Conservation (phyloP, 2,888 invertebrate species). For the Pollenia amentaria region DNA sequence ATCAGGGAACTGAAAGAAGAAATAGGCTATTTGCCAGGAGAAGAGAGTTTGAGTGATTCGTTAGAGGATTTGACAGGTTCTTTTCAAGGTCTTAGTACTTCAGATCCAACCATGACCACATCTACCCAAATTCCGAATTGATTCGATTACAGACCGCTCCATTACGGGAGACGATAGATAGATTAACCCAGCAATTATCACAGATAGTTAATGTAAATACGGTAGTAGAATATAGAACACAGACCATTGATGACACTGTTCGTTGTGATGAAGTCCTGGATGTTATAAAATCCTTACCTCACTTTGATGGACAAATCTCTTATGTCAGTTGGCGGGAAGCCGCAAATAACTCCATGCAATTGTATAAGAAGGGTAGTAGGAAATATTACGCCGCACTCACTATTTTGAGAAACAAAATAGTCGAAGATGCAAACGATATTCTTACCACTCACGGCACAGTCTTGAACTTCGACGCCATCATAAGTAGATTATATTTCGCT, state of each 20-base stretch:
- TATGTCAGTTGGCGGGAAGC: conserved; percentile 67
- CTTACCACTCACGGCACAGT: conserved; percentile 64
- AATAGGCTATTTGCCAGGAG: too few relatives aligned
- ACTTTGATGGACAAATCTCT: conserved; percentile 30
- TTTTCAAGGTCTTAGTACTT: conserved; percentile 11
- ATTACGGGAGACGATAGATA: background rate
- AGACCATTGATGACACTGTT: background rate
- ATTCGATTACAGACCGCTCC: conserved; percentile 22
- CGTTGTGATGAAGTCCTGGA: background rate
- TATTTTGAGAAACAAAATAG: conserved; percentile 63
- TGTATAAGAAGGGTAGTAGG: conserved; percentile 57
- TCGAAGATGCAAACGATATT: conserved; percentile 33
- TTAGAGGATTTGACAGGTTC: background rate
- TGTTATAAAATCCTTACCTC: conserved; percentile 38
- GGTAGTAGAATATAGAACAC: background rate
- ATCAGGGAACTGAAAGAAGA: too few relatives aligned
- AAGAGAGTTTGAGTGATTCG: too few relatives aligned
- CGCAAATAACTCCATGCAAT: conserved; percentile 59
- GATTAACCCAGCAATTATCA: background rate
- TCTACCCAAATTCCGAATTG: conserved; percentile 20
- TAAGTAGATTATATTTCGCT: conserved; percentile 60
- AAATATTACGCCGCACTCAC: conserved; percentile 59
- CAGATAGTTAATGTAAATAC: conserved; percentile 1
- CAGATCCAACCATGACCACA: conserved; percentile 11
- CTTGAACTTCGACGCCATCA: conserved; percentile 58